phyloP scores from a whole-genome alignment of 2,113 vertebrate species.

The Salvelinus sp. region DNA sequence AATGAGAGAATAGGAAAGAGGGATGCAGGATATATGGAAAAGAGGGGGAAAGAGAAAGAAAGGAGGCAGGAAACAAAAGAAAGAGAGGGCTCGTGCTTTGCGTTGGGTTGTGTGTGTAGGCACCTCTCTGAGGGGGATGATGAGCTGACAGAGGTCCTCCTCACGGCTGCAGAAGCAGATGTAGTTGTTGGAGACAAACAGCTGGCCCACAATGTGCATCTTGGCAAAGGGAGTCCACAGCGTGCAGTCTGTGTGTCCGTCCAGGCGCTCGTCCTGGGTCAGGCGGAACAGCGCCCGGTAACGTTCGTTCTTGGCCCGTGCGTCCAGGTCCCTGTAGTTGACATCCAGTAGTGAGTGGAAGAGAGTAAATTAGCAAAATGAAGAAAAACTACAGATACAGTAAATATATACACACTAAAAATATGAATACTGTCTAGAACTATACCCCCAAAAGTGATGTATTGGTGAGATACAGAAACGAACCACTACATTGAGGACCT shows the following conservation, averaged over 20 bases:
- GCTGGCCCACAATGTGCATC: conserved; percentile 92
- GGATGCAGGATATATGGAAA: not conserved
- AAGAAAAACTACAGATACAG: not conserved
- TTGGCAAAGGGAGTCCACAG: conserved; percentile 95
- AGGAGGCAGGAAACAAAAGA: not conserved
- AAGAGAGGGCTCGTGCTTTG: not conserved
- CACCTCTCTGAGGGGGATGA: conserved; percentile 95
- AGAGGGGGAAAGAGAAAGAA: not conserved
- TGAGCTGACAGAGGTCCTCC: conserved; percentile 91
- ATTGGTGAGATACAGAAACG: no score
- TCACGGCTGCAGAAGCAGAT: conserved; percentile 95
- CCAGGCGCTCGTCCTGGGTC: conserved; percentile 88
- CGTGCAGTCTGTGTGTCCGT: conserved; percentile 95
- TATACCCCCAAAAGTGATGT: no score
- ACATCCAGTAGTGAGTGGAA: not conserved
- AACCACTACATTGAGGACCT: no score
- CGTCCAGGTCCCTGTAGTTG: conserved; percentile 86
- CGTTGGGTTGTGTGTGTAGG: not conserved
- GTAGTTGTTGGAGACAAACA: conserved; percentile 98
- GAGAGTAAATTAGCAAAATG: not conserved
- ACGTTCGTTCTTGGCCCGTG: conserved; percentile 91
- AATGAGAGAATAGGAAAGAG: not conserved
- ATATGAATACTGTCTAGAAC: not conserved
- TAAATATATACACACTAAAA: not conserved
- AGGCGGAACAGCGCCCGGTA: conserved; percentile 89